Conservation (phyloP, 2,113 vertebrate species). For the Equus quagga region DNA sequence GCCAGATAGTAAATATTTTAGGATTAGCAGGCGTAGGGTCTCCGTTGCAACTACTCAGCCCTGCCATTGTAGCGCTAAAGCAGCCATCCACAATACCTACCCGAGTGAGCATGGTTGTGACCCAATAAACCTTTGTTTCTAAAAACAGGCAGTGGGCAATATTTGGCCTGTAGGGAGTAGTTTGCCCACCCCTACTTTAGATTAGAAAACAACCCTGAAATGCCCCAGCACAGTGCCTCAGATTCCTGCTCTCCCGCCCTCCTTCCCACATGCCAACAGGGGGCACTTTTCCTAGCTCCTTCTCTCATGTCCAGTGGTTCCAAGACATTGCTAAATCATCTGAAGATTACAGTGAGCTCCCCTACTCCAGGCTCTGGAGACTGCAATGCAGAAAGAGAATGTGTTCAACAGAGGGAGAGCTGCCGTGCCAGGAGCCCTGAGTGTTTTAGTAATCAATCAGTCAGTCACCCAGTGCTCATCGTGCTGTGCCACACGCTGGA, state of each 20-base stretch:
- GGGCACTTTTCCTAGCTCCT: neutral
- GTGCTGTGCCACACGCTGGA: neutral
- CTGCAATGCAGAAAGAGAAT: neutral
- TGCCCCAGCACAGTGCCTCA: neutral
- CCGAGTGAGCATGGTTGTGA: neutral
- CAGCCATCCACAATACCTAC: neutral
- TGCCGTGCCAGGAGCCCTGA: constrained; percentile 12
- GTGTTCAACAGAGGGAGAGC: constrained; percentile 35
- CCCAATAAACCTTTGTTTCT: constrained; percentile 36
- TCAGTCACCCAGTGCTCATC: constrained; percentile 37
- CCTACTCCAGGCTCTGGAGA: neutral
- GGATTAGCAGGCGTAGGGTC: neutral
- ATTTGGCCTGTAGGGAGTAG: neutral
- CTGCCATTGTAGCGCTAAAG: neutral
- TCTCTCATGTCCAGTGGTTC: neutral
- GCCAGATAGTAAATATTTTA: neutral
- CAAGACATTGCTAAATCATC: neutral
- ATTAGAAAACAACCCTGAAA: neutral
- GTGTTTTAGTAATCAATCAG: constrained; percentile 58
- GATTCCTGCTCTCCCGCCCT: neutral
- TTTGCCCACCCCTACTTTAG: neutral
- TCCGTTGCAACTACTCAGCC: neutral
- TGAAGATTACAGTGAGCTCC: neutral
- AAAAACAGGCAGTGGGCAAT: neutral
- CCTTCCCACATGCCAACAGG: neutral